Evolutionary conservation across 2,888 invertebrate genomes (phyloP).

Genomic region (Napeogenes sylphis): DNA sequence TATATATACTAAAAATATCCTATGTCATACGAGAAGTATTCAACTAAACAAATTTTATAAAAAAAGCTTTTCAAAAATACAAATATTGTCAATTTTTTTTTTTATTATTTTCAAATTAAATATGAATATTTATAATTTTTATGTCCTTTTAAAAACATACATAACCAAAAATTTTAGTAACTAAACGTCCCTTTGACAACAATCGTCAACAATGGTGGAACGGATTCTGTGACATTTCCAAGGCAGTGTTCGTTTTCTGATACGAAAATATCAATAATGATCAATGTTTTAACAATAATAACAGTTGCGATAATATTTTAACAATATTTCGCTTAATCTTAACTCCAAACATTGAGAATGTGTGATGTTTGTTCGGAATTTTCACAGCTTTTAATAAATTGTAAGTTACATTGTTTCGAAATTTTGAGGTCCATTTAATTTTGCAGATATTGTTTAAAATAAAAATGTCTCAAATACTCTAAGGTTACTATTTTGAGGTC

Average conservation of each 20-base stretch:
- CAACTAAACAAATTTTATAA: too few relatives aligned
- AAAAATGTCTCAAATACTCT: background rate
- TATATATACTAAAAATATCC: too few relatives aligned
- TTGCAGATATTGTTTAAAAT: conserved; percentile 21
- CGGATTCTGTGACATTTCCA: conserved; percentile 69
- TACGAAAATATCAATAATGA: conserved; percentile 75
- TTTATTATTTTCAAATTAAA: background rate
- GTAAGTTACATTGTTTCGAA: conserved; percentile 76
- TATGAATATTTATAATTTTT: background rate
- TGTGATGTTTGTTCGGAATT: conserved; percentile 97
- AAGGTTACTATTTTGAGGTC: background rate
- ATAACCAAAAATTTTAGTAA: conserved; percentile 3
- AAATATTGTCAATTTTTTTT: too few relatives aligned
- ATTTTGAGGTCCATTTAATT: conserved; percentile 51
- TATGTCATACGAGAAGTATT: too few relatives aligned
- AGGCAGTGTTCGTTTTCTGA: conserved; percentile 71
- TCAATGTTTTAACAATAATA: conserved; percentile 60
- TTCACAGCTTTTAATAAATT: conserved; percentile 89
- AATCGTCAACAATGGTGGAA: conserved; percentile 76
- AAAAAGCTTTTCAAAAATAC: too few relatives aligned
- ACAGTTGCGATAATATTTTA: conserved; percentile 63
- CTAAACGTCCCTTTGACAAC: conserved; percentile 71
- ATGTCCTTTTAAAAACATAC: background rate
- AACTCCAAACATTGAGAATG: conserved; percentile 79
- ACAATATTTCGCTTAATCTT: conserved; percentile 63